phyloP scores from a whole-genome alignment of 2,888 invertebrate species.

The Crematogaster levior region DNA sequence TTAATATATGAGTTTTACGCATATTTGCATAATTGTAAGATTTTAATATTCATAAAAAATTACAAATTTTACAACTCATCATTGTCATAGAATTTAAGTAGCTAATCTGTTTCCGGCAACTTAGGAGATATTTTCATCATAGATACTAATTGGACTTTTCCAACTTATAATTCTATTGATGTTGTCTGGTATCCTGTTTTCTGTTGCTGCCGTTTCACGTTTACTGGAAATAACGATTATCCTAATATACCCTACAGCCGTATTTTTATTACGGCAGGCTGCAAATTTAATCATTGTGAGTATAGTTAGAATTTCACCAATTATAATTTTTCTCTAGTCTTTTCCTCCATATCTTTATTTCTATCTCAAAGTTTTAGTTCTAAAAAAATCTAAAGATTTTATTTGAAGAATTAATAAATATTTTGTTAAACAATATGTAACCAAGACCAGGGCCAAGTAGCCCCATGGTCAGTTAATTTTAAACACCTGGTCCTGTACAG shows the following conservation, averaged over 20 bases:
- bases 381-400: neutral
- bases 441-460: conserved; percentile 66
- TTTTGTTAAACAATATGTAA: conserved; percentile 25
- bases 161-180: conserved; percentile 72
- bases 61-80: neutral
- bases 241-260: conserved; percentile 69
- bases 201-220: conserved; percentile 73
- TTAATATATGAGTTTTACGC: neutral
- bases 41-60: neutral
- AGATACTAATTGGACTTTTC: conserved; percentile 66
- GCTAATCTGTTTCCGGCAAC: neutral
- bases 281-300: conserved; percentile 77
- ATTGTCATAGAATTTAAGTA: neutral
- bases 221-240: conserved; percentile 74
- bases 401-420: conserved; percentile 1
- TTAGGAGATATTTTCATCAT: conserved; percentile 35
- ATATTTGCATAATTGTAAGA: neutral
- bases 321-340: neutral
- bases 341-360: neutral
- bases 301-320: conserved; percentile 47
- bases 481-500: conserved; percentile 71
- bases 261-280: conserved; percentile 71
- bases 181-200: conserved; percentile 74
- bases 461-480: conserved; percentile 77
- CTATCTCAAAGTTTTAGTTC: neutral